Evolutionary conservation across 2,888 invertebrate genomes (phyloP).

Genomic region (Dryomyza anilis): DNA sequence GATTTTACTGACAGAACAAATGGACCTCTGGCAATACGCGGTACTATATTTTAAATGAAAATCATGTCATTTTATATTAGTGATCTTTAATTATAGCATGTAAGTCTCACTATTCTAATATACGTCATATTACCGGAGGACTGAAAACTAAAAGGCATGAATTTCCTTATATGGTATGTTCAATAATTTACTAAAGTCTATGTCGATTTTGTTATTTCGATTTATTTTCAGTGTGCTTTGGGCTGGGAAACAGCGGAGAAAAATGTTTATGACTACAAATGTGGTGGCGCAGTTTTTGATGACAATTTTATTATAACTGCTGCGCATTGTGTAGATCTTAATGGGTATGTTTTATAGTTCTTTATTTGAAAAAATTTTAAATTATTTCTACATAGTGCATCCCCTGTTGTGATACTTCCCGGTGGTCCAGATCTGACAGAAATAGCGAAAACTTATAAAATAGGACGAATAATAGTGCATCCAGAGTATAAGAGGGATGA

Average conservation of each 20-base stretch:
- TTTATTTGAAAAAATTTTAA: background rate
- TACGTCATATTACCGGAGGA: conserved; percentile 2
- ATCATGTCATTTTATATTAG: background rate
- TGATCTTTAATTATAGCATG: background rate
- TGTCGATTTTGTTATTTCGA: background rate
- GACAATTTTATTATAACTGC: conserved; percentile 29
- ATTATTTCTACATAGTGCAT: background rate
- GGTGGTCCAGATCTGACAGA: conserved; percentile 17
- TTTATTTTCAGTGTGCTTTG: background rate
- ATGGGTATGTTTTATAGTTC: conserved; percentile 21
- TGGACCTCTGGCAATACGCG: background rate
- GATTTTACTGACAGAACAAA: background rate
- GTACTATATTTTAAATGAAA: too few relatives aligned
- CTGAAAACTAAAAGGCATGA: conserved; percentile 13
- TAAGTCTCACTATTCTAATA: background rate
- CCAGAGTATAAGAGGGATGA: conserved; percentile 18
- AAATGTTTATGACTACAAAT: conserved; percentile 8
- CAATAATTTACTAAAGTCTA: background rate
- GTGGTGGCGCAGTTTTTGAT: conserved; percentile 29
- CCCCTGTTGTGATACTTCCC: conserved; percentile 1
- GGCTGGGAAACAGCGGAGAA: conserved; percentile 15
- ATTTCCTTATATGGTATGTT: conserved; percentile 30
- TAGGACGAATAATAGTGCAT: conserved; percentile 17
- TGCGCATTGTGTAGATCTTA: conserved; percentile 26
- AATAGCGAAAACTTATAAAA: background rate